Evolutionary conservation across 1,140 invertebrate species (phyloP).

Genomic region (Drosophila lacertosa): DNA sequence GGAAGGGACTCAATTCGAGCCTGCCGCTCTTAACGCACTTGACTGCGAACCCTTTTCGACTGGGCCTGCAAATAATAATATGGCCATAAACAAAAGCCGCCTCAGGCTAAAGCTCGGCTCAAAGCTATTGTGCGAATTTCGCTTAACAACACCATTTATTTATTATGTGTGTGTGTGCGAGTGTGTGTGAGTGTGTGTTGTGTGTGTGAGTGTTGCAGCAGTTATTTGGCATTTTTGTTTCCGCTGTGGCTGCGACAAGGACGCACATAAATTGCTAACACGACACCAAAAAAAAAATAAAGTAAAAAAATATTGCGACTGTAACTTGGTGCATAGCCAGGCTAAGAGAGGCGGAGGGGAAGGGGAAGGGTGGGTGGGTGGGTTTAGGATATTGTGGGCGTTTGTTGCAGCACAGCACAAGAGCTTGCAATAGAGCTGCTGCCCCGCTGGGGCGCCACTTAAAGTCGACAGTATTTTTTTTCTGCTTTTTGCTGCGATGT

Average conservation of each 20-base stretch:
- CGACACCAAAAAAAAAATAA: background rate
- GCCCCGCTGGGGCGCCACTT: slow-evolving; percentile 31
- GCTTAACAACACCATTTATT: slow-evolving; percentile 23
- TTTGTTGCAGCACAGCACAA: background rate
- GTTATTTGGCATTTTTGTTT: slow-evolving; percentile 62
- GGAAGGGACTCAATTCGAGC: slow-evolving; percentile 13
- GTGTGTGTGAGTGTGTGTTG: slow-evolving; percentile 31
- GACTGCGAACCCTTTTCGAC: slow-evolving; percentile 16
- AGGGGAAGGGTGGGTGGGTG: background rate
- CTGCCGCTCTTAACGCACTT: slow-evolving; percentile 51
- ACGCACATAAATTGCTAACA: slow-evolving; percentile 73
- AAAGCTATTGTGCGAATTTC: slow-evolving; percentile 53
- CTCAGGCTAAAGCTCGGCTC: slow-evolving; percentile 20
- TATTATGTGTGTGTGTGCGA: slow-evolving; percentile 24
- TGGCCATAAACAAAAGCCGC: slow-evolving; percentile 26
- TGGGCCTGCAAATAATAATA: slow-evolving; percentile 39
- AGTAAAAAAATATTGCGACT: slow-evolving; percentile 28
- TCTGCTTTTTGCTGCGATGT: slow-evolving; percentile 41
- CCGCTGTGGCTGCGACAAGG: slow-evolving; percentile 51
- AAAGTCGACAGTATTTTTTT: slow-evolving; percentile 43
- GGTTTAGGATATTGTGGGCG: background rate
- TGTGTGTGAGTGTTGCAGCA: slow-evolving; percentile 44
- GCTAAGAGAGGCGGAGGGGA: background rate
- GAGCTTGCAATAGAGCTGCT: background rate
- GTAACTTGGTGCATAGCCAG: slow-evolving; percentile 40